These are phyloP conservation scores for Odiellus spinosus DNA, from an alignment of 2,888 invertebrate genomes.

Conservation along the genomic window DNA sequence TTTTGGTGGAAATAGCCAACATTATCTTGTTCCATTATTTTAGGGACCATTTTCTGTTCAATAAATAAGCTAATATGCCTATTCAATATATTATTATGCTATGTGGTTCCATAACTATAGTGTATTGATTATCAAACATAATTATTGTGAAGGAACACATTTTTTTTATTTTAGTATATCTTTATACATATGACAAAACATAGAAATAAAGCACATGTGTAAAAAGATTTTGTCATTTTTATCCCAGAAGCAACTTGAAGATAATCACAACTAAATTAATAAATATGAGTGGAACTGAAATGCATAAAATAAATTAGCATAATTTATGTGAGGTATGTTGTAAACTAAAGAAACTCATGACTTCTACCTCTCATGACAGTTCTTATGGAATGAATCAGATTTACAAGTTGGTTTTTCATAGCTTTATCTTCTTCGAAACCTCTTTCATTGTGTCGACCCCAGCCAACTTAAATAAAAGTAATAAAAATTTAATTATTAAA, in stretches of 20 bases:
- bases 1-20: too few relatives aligned
- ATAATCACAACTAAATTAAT: slow-evolving; percentile 71
- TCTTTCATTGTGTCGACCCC: slow-evolving; percentile 49
- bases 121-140: too few relatives aligned
- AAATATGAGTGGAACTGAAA: slow-evolving; percentile 89
- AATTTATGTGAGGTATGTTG: too few relatives aligned
- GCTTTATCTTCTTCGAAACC: slow-evolving; percentile 67
- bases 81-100: too few relatives aligned
- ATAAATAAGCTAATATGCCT: too few relatives aligned
- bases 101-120: too few relatives aligned
- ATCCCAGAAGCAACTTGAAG: slow-evolving; percentile 76
- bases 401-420: slow-evolving; percentile 73
- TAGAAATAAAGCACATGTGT: too few relatives aligned
- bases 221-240: slow-evolving; percentile 21
- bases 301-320: slow-evolving; percentile 27
- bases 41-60: too few relatives aligned
- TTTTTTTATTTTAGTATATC: too few relatives aligned
- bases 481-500: slow-evolving; percentile 18
- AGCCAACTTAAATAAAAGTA: slow-evolving; percentile 54
- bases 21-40: too few relatives aligned
- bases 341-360: slow-evolving; percentile 2
- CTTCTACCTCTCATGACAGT: slow-evolving; percentile 92
- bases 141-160: too few relatives aligned
- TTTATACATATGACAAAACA: too few relatives aligned
- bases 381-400: slow-evolving; percentile 79